phyloP scores from a whole-genome alignment of 2,888 invertebrate species.

The Euplexia lucipara region DNA sequence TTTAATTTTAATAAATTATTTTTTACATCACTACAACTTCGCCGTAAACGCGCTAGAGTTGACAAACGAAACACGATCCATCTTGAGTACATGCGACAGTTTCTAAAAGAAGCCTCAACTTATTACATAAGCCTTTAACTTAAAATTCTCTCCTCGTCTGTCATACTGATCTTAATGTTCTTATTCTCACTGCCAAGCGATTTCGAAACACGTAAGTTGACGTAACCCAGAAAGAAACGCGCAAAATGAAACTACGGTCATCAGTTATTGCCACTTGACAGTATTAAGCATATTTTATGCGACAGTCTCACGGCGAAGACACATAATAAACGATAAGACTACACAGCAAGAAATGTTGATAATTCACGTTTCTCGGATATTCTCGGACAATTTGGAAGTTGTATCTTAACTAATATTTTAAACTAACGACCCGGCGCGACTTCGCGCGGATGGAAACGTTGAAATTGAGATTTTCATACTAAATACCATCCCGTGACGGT shows the following conservation, averaged over 20 bases:
- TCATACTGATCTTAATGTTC: slow-evolving; percentile 45
- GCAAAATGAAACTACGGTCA: slow-evolving; percentile 26
- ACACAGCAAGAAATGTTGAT: neutral
- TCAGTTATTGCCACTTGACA: slow-evolving; percentile 27
- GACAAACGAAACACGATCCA: slow-evolving; percentile 19
- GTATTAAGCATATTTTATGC: slow-evolving; percentile 7
- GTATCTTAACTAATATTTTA: too few relatives aligned
- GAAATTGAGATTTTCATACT: too few relatives aligned
- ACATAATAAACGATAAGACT: neutral
- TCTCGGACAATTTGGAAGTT: too few relatives aligned
- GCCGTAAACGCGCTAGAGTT: slow-evolving; percentile 18
- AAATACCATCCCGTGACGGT: too few relatives aligned
- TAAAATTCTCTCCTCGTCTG: slow-evolving; percentile 44
- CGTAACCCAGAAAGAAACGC: slow-evolving; percentile 27
- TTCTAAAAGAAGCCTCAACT: slow-evolving; percentile 24
- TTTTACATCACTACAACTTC: too few relatives aligned
- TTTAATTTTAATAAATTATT: too few relatives aligned
- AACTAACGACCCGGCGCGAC: too few relatives aligned
- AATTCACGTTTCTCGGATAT: neutral
- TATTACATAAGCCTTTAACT: slow-evolving; percentile 40
- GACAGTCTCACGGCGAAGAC: neutral
- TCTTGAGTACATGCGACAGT: slow-evolving; percentile 11
- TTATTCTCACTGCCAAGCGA: slow-evolving; percentile 42
- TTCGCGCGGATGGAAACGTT: too few relatives aligned
- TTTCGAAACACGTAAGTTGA: slow-evolving; percentile 55